Conservation (phyloP, 2,797 vertebrate genomes). For the Arctocebus calabarensis region DNA sequence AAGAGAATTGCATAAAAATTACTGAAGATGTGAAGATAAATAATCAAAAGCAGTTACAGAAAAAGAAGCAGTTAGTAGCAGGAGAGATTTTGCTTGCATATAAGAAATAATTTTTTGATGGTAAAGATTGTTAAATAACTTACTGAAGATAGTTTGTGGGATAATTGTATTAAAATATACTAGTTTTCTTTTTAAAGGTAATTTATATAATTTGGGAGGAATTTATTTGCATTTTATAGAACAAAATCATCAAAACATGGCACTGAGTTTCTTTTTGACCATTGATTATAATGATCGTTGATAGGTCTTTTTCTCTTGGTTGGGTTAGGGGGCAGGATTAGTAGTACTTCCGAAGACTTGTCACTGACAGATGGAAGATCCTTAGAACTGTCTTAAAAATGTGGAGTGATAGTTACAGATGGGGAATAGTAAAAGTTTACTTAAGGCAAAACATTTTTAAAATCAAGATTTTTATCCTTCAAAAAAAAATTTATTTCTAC, state of each 20-base stretch:
- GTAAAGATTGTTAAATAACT: slow-evolving; percentile 12
- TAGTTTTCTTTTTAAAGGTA: slow-evolving; percentile 39
- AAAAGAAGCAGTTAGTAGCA: slow-evolving; percentile 27
- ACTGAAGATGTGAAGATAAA: neutral
- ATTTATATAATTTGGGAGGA: neutral
- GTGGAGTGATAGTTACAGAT: neutral
- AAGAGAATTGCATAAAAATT: slow-evolving; percentile 42
- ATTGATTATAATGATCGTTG: neutral
- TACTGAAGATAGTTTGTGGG: neutral
- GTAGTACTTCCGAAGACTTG: neutral
- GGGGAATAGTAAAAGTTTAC: neutral
- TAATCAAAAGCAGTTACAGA: slow-evolving; percentile 17
- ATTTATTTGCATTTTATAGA: neutral
- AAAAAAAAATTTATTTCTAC: neutral
- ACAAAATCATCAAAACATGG: neutral
- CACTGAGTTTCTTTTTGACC: neutral
- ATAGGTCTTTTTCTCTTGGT: neutral
- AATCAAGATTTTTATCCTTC: neutral
- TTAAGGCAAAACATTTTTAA: neutral
- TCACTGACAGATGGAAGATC: neutral
- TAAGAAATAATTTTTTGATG: neutral
- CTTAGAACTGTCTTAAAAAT: neutral
- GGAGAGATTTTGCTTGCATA: neutral
- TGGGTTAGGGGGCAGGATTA: neutral
- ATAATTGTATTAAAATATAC: slow-evolving; percentile 32